Base-by-base conservation (phyloP, 1,140 invertebrate genomes). In the Drosophila prosaltans region DNA sequence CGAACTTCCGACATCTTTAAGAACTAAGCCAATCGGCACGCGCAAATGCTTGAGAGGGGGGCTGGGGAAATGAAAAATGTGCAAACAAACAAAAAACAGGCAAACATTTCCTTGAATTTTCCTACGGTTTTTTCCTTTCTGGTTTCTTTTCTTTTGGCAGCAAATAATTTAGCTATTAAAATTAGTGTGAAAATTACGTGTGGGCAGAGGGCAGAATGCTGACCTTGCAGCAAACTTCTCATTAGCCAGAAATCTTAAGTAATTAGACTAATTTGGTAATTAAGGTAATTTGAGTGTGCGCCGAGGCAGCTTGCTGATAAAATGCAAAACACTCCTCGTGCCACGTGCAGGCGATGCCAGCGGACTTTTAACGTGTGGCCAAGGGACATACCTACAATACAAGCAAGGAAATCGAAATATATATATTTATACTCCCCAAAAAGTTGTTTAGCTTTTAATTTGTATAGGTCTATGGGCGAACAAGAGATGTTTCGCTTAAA, bases 201-300 rank as follows among this genome's bases (percentile, higher is more conserved):
- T 48, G 51, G 48, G 45, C 30, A 54, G 63, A 32, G 69, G 58
- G 16, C 65, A 74, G 66, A 43, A 69, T 79, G 74, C 74, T 77
- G 70, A 74, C 70, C 70, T 78, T 43, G 70, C 65, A 8, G 66
- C 63, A 10, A 67, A 51, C 24, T 32, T 60, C 62, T 74, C 55
- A 69, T 73, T 74, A 66, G 8, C 24, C 58, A 64, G 68, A 78
- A 78, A 80, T 78, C 75, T 74, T 75, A 74, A 78, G 72, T 78
- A 78, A 81, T 81, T 81, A 75, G 76, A 79, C 78, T 81, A 81
- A 81, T 81, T 81, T 81, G 69, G 68, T 80, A 80, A 81, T 81
- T 81, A 82, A 78, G 71, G 68, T 78, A 74, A 78, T 80, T 80
- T 78, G 71, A 74, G 32, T 65, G 61, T 40, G 63, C 64, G 45